Conservation (phyloP, 2,113 vertebrate genomes). For the Uria aalge region DNA sequence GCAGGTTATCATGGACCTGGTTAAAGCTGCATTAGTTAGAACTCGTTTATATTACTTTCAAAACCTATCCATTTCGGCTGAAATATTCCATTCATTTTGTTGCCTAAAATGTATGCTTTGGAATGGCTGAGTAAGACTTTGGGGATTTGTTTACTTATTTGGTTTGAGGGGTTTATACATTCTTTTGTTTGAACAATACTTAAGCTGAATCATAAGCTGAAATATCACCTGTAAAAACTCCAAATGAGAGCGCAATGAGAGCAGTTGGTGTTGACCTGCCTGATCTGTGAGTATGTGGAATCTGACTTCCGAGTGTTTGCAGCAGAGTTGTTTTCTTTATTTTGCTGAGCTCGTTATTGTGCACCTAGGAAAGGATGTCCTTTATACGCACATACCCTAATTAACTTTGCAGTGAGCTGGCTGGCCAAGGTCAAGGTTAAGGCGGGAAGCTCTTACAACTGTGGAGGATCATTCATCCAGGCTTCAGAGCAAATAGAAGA, state of each 20-base stretch:
- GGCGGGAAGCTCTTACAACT: not conserved
- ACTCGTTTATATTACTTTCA: not conserved
- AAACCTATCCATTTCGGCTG: not conserved
- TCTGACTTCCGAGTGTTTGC: not conserved
- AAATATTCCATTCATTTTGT: not conserved
- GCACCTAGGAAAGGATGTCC: not conserved
- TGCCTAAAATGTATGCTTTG: not conserved
- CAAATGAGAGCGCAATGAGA: not conserved
- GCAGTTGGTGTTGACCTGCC: not conserved
- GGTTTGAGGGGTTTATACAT: not conserved
- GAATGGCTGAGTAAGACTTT: not conserved
- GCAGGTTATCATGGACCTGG: not conserved
- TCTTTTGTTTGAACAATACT: not conserved
- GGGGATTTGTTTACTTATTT: not conserved
- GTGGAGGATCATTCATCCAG: not conserved
- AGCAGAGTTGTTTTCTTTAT: not conserved
- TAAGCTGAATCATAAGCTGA: not conserved
- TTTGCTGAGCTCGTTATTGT: not conserved
- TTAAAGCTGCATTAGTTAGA: not conserved
- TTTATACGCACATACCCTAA: rapidly evolving
- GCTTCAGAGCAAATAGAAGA: not conserved
- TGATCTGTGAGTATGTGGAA: not conserved
- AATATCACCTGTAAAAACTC: not conserved
- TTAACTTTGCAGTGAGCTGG: not conserved
- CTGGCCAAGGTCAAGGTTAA: not conserved